Conservation (phyloP, 2,888 invertebrate genomes). For the Loripinus fragilis region DNA sequence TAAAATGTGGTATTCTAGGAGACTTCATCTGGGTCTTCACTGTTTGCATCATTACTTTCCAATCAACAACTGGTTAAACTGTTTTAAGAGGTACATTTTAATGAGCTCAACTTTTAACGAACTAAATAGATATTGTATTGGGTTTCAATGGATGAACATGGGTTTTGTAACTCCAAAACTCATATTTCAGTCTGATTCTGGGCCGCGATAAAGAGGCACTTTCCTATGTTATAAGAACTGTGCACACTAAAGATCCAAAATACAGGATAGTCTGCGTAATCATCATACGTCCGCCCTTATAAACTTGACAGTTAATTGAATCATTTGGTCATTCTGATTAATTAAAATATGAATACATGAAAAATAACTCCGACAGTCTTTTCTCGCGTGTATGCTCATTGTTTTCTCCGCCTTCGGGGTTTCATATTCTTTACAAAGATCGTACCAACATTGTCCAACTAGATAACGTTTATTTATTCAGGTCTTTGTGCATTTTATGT, state of each 20-base stretch:
- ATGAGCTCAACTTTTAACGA: neutral
- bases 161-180: neutral
- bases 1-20: neutral
- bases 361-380: too few relatives aligned
- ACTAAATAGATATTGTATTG: neutral
- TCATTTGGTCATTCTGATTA: too few relatives aligned
- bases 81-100: neutral
- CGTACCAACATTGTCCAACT: neutral
- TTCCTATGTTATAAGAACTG: too few relatives aligned
- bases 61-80: too few relatives aligned
- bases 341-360: too few relatives aligned
- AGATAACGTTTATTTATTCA: constrained; percentile 11
- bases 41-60: too few relatives aligned
- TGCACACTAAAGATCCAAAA: too few relatives aligned
- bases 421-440: constrained; percentile 1
- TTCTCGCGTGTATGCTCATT: too few relatives aligned
- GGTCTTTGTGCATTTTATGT: constrained; percentile 2
- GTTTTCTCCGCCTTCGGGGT: neutral
- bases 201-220: too few relatives aligned
- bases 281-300: too few relatives aligned
- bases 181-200: neutral
- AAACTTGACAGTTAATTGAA: too few relatives aligned
- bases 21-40: neutral
- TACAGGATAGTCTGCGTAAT: too few relatives aligned
- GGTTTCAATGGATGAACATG: constrained; percentile 7